Evolutionary conservation across 2,888 invertebrate species (phyloP), one percentile per base, ranked within the genome.

Genomic region (Polyploca ridens): DNA sequence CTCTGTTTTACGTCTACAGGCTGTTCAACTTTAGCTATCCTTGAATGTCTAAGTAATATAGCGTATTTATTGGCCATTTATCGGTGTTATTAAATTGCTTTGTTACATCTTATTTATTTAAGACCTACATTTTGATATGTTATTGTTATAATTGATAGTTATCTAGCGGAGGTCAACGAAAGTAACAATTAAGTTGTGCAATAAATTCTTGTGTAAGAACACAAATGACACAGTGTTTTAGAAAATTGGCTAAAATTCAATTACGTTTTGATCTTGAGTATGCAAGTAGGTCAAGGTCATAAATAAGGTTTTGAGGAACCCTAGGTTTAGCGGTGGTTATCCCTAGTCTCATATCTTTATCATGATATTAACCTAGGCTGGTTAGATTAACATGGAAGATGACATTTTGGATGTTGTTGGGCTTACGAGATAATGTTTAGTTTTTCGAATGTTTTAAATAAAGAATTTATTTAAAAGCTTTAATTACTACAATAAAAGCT

Each of bases 131-230:
- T 69, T n/a, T 54, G 19, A 54, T 54, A 19, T 54, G 19, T n/a
- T 19, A 70, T 73, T 72, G 76, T 79, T 77, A 35, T 64, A 62
- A 64, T 67, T 64, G 41, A 58, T 63, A 63, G 62, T 68, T 74
- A 66, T 54, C 64, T 66, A 67, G 57, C 54, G 61, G 64, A 82
- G 81, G 78, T 75, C 75, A 79, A 74, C 66, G 79, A 82, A 81
- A 84, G 70, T 68, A 70, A 16, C 19, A 54, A n/a, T 54, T n/a
- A 54, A 19, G 10, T 19, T 54, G 54, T 54, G 54, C 19, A 54
- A 54, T 54, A 54, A 54, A 54, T 54, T 54, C 54, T 54, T 54
- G 10, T 54, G 54, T 19, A 5, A 35, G 35, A 35, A 27, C 27
- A 27, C 27, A 27, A 27, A 5, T 35, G 35, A 35, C n/a, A 35